Percentiles rank a stretch among this genome's conserved stretches.
Conservation (phyloP, 2,113 vertebrate genomes). For the Coregonus clupeaformis region DNA sequence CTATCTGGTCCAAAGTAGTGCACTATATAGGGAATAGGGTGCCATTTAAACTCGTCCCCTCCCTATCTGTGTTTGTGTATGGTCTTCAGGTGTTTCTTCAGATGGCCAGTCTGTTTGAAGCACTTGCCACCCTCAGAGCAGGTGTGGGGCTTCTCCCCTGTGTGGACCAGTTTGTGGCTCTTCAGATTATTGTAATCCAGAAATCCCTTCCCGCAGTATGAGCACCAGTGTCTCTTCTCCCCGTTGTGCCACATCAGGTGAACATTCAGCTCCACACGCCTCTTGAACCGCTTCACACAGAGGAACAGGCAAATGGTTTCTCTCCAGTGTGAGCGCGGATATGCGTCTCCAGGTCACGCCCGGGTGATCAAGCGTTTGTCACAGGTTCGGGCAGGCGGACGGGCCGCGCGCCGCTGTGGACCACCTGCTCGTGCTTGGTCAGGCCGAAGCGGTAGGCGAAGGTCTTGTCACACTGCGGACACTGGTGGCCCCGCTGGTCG, state of each 20-base stretch:
- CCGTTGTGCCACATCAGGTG: slow-evolving; percentile 77
- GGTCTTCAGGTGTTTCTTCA: slow-evolving; percentile 70
- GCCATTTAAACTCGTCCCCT: not conserved
- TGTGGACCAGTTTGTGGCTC: slow-evolving; percentile 79
- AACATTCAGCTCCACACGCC: slow-evolving; percentile 74
- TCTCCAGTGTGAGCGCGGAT: slow-evolving; percentile 80
- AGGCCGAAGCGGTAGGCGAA: slow-evolving; percentile 70
- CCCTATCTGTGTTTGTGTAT: slow-evolving; percentile 46
- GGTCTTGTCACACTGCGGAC: slow-evolving; percentile 69
- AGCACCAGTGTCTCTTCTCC: slow-evolving; percentile 73
- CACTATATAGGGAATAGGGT: not conserved
- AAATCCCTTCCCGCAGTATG: slow-evolving; percentile 81
- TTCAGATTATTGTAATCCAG: slow-evolving; percentile 79
- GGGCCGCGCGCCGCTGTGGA: slow-evolving; percentile 66
- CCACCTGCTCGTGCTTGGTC: slow-evolving; percentile 67
- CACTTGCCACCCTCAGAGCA: slow-evolving; percentile 63
- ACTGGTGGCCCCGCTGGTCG: slow-evolving; percentile 66
- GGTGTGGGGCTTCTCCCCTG: slow-evolving; percentile 69
- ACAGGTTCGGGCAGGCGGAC: slow-evolving; percentile 70
- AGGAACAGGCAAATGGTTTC: slow-evolving; percentile 79
- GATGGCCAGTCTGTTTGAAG: slow-evolving; percentile 68
- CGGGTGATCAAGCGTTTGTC: slow-evolving; percentile 67
- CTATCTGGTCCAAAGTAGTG: not conserved
- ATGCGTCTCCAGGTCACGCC: slow-evolving; percentile 73
- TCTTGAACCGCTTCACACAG: slow-evolving; percentile 78